Percentiles rank a stretch among this genome's conserved stretches.
phyloP scores from a whole-genome alignment of 2,113 vertebrate species.

The Triplophysa dalaica region DNA sequence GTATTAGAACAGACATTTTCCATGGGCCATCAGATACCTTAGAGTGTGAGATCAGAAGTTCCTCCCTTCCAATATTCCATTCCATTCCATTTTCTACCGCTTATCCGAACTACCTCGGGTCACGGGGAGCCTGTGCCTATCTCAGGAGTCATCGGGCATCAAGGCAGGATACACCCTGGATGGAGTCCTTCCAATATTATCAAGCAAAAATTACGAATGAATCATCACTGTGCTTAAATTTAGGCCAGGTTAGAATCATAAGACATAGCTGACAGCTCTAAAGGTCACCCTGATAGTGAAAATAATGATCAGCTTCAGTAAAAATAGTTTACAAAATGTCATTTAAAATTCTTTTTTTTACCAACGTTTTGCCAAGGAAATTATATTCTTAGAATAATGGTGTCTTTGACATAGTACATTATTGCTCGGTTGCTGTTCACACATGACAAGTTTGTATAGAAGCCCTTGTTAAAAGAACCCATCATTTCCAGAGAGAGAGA shows the following conservation, averaged over 20 bases:
- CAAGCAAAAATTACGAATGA: neutral
- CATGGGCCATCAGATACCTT: neutral
- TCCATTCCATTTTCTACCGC: no score
- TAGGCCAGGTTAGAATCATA: neutral
- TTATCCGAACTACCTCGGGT: no score
- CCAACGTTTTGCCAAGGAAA: neutral
- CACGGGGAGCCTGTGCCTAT: no score
- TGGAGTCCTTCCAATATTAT: neutral
- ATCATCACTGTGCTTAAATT: neutral
- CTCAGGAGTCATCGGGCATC: no score
- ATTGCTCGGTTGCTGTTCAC: neutral
- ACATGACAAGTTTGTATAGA: no score
- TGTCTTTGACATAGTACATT: no score
- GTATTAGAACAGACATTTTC: neutral
- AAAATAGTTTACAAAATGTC: neutral
- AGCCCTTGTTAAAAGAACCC: no score
- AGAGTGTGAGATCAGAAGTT: neutral
- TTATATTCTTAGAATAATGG: neutral
- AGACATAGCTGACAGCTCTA: neutral
- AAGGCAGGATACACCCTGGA: no score
- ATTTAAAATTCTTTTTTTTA: neutral
- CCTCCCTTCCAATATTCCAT: neutral
- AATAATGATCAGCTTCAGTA: neutral
- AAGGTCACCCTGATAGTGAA: neutral
- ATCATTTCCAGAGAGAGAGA: neutral